Percentiles rank a stretch among this genome's conserved stretches.
These are phyloP conservation scores for Lasaia peninsularis DNA, from an alignment of 1,140 invertebrate species.

Conservation along the genomic window DNA sequence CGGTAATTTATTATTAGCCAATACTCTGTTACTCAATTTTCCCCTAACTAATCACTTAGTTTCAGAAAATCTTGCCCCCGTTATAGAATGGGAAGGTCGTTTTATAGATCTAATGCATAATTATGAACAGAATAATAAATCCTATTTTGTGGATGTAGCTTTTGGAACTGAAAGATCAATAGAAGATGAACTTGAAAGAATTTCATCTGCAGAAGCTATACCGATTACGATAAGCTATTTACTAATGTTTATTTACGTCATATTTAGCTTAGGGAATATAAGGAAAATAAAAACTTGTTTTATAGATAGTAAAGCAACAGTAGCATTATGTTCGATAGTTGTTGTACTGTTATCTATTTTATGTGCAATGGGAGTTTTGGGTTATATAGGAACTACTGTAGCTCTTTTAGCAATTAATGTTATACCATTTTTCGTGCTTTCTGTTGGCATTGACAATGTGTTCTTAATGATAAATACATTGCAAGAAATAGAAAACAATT, in stretches of 20 bases:
- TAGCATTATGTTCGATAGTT: constrained; percentile 90
- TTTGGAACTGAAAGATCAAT: constrained; percentile 92
- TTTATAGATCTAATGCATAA: constrained; percentile 89
- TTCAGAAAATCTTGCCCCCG: constrained; percentile 74
- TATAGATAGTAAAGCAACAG: constrained; percentile 88
- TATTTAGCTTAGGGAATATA: constrained; percentile 89
- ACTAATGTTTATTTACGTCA: constrained; percentile 96
- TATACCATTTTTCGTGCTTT: constrained; percentile 94
- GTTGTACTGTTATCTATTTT: constrained; percentile 90
- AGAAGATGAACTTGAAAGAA: constrained; percentile 90
- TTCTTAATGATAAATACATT: constrained; percentile 90
- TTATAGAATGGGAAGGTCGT: constrained; percentile 87
- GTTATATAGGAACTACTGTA: constrained; percentile 85
- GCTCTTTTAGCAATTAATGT: constrained; percentile 95
- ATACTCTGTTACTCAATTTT: constrained; percentile 85
- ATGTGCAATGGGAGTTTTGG: constrained; percentile 90
- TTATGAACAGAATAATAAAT: constrained; percentile 78
- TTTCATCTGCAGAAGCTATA: constrained; percentile 87
- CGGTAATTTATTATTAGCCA: constrained; percentile 53
- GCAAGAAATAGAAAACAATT: constrained; percentile 73
- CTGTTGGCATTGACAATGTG: constrained; percentile 97
- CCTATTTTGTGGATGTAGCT: constrained; percentile 84
- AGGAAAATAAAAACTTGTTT: constrained; percentile 78
- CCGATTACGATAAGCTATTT: constrained; percentile 92
- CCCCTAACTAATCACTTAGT: constrained; percentile 84